Conservation (phyloP, 37 sponge, comb jelly and placozoan genomes). For the Oscarella lobularis region DNA sequence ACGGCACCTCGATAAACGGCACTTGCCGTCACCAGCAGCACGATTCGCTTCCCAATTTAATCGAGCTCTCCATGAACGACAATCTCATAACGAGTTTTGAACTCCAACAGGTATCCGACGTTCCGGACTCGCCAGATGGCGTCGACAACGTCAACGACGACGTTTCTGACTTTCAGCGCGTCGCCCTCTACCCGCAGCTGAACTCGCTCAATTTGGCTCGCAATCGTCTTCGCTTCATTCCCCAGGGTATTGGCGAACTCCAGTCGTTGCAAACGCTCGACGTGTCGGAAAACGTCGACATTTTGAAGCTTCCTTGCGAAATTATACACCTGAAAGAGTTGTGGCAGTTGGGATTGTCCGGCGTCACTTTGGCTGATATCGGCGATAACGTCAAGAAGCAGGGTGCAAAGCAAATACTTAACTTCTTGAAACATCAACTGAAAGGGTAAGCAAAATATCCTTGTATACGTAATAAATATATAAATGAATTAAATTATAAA, state of each 20-base stretch:
- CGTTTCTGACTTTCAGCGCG: neutral
- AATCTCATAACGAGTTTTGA: neutral
- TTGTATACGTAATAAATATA: too few relatives aligned
- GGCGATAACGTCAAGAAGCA: neutral
- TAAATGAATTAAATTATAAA: too few relatives aligned
- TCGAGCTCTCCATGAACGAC: neutral
- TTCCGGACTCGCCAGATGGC: neutral
- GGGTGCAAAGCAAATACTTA: neutral
- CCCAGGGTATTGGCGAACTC: neutral
- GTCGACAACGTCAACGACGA: neutral
- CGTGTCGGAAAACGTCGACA: neutral
- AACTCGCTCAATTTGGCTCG: conserved; percentile 29
- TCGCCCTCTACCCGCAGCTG: conserved; percentile 45
- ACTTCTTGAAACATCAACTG: neutral
- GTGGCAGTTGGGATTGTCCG: neutral
- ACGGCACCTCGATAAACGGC: neutral
- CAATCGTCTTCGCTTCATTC: conserved; percentile 22
- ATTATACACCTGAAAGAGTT: neutral
- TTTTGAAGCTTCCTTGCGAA: neutral
- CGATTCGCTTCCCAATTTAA: neutral
- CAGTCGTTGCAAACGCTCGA: neutral
- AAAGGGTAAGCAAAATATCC: too few relatives aligned
- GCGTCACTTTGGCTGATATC: neutral
- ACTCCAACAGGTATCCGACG: neutral
- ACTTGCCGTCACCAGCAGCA: neutral